phyloP scores from a whole-genome alignment of 2,888 invertebrate genomes.

The Pyrrhopygopsis socrates region DNA sequence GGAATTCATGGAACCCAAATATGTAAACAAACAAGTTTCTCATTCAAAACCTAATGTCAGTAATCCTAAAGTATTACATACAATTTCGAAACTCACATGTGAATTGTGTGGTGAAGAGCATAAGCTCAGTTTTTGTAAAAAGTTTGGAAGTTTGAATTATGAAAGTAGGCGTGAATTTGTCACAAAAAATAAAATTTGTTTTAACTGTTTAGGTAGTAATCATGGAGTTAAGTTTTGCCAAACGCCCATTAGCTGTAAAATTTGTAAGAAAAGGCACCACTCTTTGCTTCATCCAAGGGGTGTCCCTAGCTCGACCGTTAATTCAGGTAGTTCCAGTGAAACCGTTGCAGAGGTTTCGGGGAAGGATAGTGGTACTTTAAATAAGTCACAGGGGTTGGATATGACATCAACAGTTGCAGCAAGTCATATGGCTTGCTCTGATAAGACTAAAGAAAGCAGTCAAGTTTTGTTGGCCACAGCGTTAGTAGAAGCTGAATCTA shows the following conservation, averaged over 20 bases:
- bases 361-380: neutral
- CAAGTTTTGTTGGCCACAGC: conserved; percentile 84
- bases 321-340: neutral
- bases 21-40: conserved; percentile 10
- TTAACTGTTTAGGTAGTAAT: conserved; percentile 77
- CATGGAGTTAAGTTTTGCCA: conserved; percentile 76
- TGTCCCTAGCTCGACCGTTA: neutral
- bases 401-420: neutral
- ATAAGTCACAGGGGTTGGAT: neutral
- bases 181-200: conserved; percentile 71
- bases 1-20: conserved; percentile 68
- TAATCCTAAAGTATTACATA: conserved; percentile 16
- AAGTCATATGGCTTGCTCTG: neutral
- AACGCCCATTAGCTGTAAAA: conserved; percentile 42
- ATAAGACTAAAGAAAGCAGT: neutral
- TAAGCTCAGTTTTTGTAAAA: conserved; percentile 75
- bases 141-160: conserved; percentile 61
- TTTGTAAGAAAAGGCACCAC: conserved; percentile 73
- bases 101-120: conserved; percentile 77
- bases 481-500: conserved; percentile 73
- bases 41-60: conserved; percentile 2
- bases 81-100: conserved; percentile 51
- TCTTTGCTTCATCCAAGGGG: conserved; percentile 67
- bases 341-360: neutral
- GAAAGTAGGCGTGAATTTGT: conserved; percentile 71